These are phyloP conservation scores for Aphodius sticticus DNA, from an alignment of 2,888 invertebrate species.

Conservation along the genomic window DNA sequence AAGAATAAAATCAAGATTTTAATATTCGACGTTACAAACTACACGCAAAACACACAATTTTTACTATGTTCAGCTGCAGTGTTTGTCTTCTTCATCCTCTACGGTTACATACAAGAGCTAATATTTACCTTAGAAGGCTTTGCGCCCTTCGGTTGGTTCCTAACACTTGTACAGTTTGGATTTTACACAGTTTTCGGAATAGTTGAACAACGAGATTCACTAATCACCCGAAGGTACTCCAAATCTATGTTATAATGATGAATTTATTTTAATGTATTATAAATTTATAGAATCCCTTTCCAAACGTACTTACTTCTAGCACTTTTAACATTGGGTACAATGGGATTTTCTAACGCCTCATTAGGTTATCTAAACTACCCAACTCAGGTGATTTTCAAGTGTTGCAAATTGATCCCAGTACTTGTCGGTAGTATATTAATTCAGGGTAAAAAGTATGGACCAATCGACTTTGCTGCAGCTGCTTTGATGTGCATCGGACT, in stretches of 20 bases:
- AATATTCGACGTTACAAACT: conserved; percentile 76
- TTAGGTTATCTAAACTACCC: conserved; percentile 96
- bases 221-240: conserved; percentile 34
- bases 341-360: conserved; percentile 95
- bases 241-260: conserved; percentile 9
- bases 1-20: conserved; percentile 70
- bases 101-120: conserved; percentile 92
- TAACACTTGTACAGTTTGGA: conserved; percentile 91
- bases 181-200: conserved; percentile 85
- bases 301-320: conserved; percentile 83
- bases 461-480: conserved; percentile 85
- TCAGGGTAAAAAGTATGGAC: conserved; percentile 85
- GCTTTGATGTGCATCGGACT: conserved; percentile 88
- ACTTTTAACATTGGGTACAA: conserved; percentile 89
- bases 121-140: conserved; percentile 92
- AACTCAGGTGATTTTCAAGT: conserved; percentile 97
- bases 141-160: conserved; percentile 88
- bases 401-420: conserved; percentile 96
- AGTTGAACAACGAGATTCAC: conserved; percentile 63
- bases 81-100: conserved; percentile 87
- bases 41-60: conserved; percentile 75
- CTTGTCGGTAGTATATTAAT: conserved; percentile 93
- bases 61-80: conserved; percentile 79
- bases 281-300: conserved; percentile 78
- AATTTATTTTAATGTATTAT: background rate